Evolutionary conservation across 2,113 vertebrate species (phyloP).

Genomic region (Chaetura pelagica): DNA sequence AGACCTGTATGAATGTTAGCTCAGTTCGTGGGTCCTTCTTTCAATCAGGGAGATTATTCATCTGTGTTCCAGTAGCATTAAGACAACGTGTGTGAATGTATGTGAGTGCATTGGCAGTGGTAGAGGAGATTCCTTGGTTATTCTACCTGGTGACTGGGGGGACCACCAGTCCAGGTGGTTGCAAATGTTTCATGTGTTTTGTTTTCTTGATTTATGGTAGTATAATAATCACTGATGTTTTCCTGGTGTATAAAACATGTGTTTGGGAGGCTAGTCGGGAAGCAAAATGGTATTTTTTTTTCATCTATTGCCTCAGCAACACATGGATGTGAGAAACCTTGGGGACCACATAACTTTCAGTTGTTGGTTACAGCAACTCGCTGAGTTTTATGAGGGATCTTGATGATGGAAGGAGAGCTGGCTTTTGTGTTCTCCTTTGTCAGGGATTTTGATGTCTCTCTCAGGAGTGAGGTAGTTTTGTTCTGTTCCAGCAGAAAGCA

Average conservation of each 20-base stretch:
- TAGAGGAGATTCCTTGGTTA: neutral
- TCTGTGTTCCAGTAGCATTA: neutral
- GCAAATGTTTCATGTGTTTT: neutral
- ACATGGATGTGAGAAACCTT: slow-evolving; percentile 15
- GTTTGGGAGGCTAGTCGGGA: neutral
- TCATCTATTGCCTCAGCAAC: slow-evolving; percentile 48
- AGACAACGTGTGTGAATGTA: rapidly evolving
- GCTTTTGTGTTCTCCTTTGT: neutral
- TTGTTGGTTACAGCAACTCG: neutral
- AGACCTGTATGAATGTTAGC: neutral
- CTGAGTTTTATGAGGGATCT: neutral
- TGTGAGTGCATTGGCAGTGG: rapidly evolving
- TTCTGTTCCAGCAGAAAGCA: slow-evolving; percentile 6
- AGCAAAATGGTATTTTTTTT: neutral
- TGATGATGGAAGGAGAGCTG: neutral
- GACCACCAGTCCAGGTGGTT: neutral
- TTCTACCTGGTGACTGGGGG: neutral
- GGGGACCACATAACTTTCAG: slow-evolving; percentile 32
- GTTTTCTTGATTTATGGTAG: neutral
- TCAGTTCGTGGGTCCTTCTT: neutral
- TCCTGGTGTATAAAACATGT: neutral
- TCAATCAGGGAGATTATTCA: neutral
- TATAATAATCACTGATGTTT: neutral
- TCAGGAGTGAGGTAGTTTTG: neutral
- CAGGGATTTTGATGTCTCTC: slow-evolving; percentile 31